A percentile compares a stretch with the other conserved stretches of the same genome.
These are phyloP conservation scores for Corynorhinus townsendii DNA, from an alignment of 2,113 vertebrate genomes.

Conservation along the genomic window DNA sequence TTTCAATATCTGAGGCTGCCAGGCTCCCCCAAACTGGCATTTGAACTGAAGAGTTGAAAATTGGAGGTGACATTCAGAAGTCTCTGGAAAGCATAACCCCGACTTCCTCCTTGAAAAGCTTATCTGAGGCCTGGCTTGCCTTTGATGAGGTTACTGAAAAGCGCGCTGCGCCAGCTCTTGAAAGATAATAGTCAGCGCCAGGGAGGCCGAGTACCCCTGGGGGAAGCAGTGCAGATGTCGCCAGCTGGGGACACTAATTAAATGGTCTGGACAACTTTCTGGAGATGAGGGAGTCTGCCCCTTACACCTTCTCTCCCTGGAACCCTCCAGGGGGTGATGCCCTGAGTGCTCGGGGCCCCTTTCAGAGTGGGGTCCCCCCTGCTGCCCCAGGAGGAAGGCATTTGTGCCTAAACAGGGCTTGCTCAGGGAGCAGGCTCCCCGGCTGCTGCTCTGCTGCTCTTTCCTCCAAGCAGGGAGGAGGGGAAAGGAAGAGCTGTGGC, in stretches of 20 bases:
- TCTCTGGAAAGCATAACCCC: conserved; percentile 88
- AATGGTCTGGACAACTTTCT: conserved; percentile 57
- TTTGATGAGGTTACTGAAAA: conserved; percentile 86
- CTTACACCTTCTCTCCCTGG: conserved; percentile 1
- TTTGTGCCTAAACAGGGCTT: conserved; percentile 45
- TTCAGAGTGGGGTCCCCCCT: not conserved
- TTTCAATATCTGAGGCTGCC: conserved; percentile 85
- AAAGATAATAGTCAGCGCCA: conserved; percentile 79
- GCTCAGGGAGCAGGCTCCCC: not conserved
- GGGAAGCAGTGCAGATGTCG: conserved; percentile 67
- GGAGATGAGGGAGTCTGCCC: conserved; percentile 30
- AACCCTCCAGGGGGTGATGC: not conserved
- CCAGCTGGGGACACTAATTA: conserved; percentile 73
- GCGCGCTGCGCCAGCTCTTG: conserved; percentile 76
- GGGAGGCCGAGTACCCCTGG: conserved; percentile 70
- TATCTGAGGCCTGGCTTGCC: conserved; percentile 86
- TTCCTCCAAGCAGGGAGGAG: not conserved
- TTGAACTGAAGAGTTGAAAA: conserved; percentile 79
- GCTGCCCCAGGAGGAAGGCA: not conserved
- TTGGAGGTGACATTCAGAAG: conserved; percentile 89
- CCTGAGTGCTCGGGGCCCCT: not conserved
- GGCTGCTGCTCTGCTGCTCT: not conserved
- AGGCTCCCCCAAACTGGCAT: conserved; percentile 76
- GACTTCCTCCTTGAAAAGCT: conserved; percentile 86
- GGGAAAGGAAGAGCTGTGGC: not conserved